Evolutionary conservation across 2,797 vertebrate species (phyloP).

Genomic region (Choloepus didactylus): DNA sequence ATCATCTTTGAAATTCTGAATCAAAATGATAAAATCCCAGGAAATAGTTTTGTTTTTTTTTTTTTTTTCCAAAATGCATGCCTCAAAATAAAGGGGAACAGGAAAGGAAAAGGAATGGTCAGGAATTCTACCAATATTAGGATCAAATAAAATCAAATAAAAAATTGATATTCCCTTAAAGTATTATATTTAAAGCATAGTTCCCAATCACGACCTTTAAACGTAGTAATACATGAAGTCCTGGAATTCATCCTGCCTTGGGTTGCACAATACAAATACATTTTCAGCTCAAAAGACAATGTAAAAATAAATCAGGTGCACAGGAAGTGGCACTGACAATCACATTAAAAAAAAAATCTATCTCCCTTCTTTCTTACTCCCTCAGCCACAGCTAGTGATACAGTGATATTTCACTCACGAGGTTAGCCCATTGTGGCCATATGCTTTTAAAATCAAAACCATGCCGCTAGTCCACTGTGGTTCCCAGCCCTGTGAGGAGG

Average conservation of each 20-base stretch:
- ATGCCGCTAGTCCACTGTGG: neutral
- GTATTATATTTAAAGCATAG: neutral
- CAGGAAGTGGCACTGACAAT: neutral
- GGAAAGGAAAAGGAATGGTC: neutral
- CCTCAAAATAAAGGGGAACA: neutral
- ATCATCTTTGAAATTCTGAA: slow-evolving; percentile 81
- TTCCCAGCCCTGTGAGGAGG: accelerated
- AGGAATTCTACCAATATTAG: neutral
- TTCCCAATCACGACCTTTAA: slow-evolving; percentile 56
- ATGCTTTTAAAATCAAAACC: neutral
- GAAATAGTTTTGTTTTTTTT: neutral
- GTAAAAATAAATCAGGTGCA: neutral
- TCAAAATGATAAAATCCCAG: slow-evolving; percentile 76
- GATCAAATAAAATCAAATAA: neutral
- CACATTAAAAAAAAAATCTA: neutral
- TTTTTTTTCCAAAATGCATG: neutral
- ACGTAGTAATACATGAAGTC: neutral
- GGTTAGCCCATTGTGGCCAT: neutral
- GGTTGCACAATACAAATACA: slow-evolving; percentile 64
- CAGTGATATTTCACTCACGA: accelerated
- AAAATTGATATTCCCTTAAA: neutral
- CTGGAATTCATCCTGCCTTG: slow-evolving; percentile 53
- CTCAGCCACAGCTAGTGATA: slow-evolving; percentile 42
- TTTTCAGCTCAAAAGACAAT: neutral
- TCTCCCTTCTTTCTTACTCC: neutral